These are phyloP conservation scores for Diarsia dahlii DNA, from an alignment of 2,888 invertebrate species.

Conservation along the genomic window DNA sequence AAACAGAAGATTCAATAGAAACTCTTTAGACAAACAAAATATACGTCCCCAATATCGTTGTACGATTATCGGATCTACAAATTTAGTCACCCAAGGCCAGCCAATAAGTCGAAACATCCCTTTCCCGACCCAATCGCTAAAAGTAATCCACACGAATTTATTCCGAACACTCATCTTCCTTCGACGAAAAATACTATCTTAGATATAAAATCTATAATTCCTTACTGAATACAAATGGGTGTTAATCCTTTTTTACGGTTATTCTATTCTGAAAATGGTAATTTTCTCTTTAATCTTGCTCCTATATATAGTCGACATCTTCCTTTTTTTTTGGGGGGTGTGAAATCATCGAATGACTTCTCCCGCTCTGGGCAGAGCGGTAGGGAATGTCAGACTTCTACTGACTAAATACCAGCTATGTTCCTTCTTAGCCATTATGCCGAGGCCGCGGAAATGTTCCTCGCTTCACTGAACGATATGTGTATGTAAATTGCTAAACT, in stretches of 20 bases:
- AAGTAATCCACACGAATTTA: slow-evolving; percentile 52
- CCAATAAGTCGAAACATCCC: slow-evolving; percentile 34
- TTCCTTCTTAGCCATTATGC: too few species aligned
- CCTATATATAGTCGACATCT: slow-evolving; percentile 27
- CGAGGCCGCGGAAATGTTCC: background rate
- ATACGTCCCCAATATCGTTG: slow-evolving; percentile 6
- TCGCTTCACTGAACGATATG: slow-evolving; percentile 32
- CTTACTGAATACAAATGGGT: slow-evolving; percentile 41
- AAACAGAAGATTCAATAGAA: background rate
- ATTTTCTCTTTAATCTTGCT: slow-evolving; percentile 34
- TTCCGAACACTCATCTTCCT: slow-evolving; percentile 26
- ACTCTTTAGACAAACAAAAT: background rate
- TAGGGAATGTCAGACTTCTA: too few species aligned
- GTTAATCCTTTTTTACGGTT: slow-evolving; percentile 48
- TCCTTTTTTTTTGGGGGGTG: background rate
- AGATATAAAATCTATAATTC: slow-evolving; percentile 47
- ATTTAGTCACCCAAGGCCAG: background rate
- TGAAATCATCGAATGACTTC: too few species aligned
- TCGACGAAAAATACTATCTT: slow-evolving; percentile 39
- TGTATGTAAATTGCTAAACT: slow-evolving; percentile 57
- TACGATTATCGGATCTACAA: slow-evolving; percentile 12
- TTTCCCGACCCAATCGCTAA: slow-evolving; percentile 36
- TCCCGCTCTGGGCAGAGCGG: too few species aligned
- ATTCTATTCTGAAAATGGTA: slow-evolving; percentile 47
- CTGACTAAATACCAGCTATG: too few species aligned